phyloP scores from a whole-genome alignment of 2,113 vertebrate genomes.

The Fulmarus glacialis region DNA sequence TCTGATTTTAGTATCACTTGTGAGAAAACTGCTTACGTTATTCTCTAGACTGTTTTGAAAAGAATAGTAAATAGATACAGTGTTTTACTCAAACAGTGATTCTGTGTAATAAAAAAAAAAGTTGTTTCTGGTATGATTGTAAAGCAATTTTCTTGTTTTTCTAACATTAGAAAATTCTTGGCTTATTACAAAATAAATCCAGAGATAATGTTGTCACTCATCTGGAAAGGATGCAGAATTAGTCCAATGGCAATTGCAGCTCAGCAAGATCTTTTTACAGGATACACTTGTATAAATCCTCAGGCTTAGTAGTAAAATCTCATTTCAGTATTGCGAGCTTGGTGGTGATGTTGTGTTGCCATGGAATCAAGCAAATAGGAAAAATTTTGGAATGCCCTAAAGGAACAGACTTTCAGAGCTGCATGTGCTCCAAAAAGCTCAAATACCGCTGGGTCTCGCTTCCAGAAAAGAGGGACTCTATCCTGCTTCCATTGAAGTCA shows the following conservation, averaged over 20 bases:
- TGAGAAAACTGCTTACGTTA: not conserved
- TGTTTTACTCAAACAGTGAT: not conserved
- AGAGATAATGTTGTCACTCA: not conserved
- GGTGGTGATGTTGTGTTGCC: slow-evolving; percentile 48
- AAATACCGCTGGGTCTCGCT: not conserved
- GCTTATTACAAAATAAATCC: not conserved
- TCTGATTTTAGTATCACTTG: not conserved
- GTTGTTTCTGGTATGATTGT: not conserved
- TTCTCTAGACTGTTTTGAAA: not conserved
- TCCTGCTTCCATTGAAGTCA: not conserved
- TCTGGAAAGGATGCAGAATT: slow-evolving; percentile 1
- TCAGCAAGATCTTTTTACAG: not conserved
- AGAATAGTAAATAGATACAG: not conserved
- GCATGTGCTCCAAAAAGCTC: slow-evolving; percentile 3
- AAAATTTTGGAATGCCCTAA: slow-evolving; percentile 29
- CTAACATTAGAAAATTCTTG: not conserved
- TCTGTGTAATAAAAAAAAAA: not conserved
- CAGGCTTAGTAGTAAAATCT: slow-evolving; percentile 38
- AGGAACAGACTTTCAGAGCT: slow-evolving; percentile 5
- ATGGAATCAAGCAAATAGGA: slow-evolving; percentile 46
- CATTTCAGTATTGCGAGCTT: slow-evolving; percentile 26
- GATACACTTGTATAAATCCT: not conserved
- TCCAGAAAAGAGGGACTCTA: not conserved
- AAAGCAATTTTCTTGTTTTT: not conserved
- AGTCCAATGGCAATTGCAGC: not conserved